Evolutionary conservation across 2,113 vertebrate species (phyloP), one percentile per base, ranked within the genome.

Genomic region (Murina feae): DNA sequence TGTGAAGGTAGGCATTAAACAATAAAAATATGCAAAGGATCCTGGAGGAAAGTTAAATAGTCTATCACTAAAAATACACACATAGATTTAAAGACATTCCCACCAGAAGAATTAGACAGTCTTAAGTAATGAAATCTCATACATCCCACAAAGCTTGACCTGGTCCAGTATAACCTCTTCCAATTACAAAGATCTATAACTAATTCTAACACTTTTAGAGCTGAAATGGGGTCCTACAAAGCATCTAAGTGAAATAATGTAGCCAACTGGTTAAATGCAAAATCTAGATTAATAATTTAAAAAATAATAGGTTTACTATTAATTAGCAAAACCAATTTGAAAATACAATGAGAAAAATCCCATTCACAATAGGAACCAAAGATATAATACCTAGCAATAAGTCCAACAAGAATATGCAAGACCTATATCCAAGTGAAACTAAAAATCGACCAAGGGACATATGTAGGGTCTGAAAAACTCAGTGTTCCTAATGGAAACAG

Each of bases 281-380:
- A 95, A 90, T 95, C 75, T 92, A 89, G 86, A 88, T 65, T 55
- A 93, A 93, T 74, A 74, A 71, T n/a, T n/a, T 44, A 44, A 55
- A 80, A 89, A 60, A 75, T 32, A 65, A 75, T 18, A 47, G 18
- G 35, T 85, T 90, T 81, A 37, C 14, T n/a, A 76, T 82, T 87
- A 84, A 84, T 51, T 89, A 68, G 7, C 23, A 94, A 93, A 93
- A 87, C 4, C 30, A 83, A 74, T 75, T 55, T 65, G 47, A 92
- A 75, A 90, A 82, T 79, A 80, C 12, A 84, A 20, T 79, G 44
- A 16, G 37, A 9, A 89, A 90, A 88, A 53, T 80, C 0, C 3
- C n/a, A 92, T n/a, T 65, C 28, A n/a, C 49, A 90, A 76, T 39
- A 82, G 37, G 23, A 90, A 85, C 9, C 30, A 69, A 93, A 75